Base-by-base conservation (phyloP, 2,888 invertebrate genomes). In the Xylota sylvarum region DNA sequence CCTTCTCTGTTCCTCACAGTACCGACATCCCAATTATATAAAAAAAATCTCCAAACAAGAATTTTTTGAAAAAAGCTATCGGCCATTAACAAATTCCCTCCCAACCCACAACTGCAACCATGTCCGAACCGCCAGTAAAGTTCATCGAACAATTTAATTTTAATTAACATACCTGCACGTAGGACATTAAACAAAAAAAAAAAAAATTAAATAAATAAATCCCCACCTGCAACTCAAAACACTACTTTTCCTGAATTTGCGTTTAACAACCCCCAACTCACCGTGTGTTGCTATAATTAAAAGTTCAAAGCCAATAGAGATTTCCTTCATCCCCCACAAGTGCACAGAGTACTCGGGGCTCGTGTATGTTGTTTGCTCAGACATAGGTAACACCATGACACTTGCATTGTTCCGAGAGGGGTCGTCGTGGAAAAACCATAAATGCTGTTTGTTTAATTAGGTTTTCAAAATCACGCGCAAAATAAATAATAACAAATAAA, bases 371-470 rank as follows among this genome's bases (percentile, higher is more conserved):
- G 32, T 12, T n/a, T 77, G 58, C 30, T 43, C 32, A 40, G 23
- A 67, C 4, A n/a, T 35, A n/a, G n/a, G n/a, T n/a, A n/a, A 4
- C 9, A 10, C 37, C 19, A 14, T 35, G 0, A n/a, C 14, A 19
- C 7, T 55, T 19, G 23, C 12, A 32, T 58, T 56, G 46, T 27
- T 32, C 32, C 5, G 58, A 40, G 19, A 55, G 32, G 43, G 70
- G 55, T 19, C 37, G 55, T 19, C 2, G 35, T 52, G 62, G 10
- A 72, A 73, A 56, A 64, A 40, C 46, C 70, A 70, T 55, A 70
- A 70, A 19, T 48, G 19, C 55, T n/a, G 52, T 78, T 12, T 37
- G 64, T 65, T 79, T 80, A 72, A 73, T 73, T 58, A 60, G 58
- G 14, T 80, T 67, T 73, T 50, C 12, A 43, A 73, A 65, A 73